A percentile compares a stretch with the other conserved stretches of the same genome.
phyloP scores from a whole-genome alignment of 1,140 invertebrate species.

The Lucilia sericata region DNA sequence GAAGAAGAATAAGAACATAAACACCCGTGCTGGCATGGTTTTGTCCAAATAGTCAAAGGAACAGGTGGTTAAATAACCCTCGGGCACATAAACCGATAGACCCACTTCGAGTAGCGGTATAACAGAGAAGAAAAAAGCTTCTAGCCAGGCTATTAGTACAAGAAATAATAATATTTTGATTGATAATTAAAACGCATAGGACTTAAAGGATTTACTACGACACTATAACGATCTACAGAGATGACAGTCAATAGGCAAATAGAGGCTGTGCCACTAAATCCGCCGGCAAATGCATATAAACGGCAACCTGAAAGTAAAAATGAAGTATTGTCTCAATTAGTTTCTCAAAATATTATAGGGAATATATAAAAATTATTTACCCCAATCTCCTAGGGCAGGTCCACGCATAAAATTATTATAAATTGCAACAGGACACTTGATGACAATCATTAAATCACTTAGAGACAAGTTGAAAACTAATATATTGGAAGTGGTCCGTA shows the following conservation, averaged over 20 bases:
- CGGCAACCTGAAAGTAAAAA: constrained; percentile 72
- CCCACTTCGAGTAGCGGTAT: constrained; percentile 78
- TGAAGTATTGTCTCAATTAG: not conserved
- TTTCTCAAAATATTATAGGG: not conserved
- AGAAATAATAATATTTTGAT: constrained; percentile 74
- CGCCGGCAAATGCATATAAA: constrained; percentile 79
- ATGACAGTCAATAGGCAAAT: constrained; percentile 79
- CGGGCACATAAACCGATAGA: constrained; percentile 80
- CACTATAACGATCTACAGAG: constrained; percentile 78
- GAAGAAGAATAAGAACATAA: constrained; percentile 77
- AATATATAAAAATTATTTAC: constrained; percentile 66
- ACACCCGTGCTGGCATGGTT: constrained; percentile 70
- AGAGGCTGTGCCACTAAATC: constrained; percentile 77
- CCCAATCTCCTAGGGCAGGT: constrained; percentile 76
- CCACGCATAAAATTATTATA: constrained; percentile 78
- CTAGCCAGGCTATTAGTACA: constrained; percentile 76
- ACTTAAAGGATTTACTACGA: constrained; percentile 79
- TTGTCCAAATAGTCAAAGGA: constrained; percentile 83
- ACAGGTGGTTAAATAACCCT: constrained; percentile 83
- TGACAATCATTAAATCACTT: constrained; percentile 79
- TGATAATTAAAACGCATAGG: constrained; percentile 73
- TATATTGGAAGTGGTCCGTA: constrained; percentile 82
- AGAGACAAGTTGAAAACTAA: constrained; percentile 82
- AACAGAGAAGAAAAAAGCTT: constrained; percentile 75
- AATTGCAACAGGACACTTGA: constrained; percentile 78